These are phyloP conservation scores for Dorcus parallelipipedus DNA, from an alignment of 2,888 invertebrate genomes.

Conservation along the genomic window DNA sequence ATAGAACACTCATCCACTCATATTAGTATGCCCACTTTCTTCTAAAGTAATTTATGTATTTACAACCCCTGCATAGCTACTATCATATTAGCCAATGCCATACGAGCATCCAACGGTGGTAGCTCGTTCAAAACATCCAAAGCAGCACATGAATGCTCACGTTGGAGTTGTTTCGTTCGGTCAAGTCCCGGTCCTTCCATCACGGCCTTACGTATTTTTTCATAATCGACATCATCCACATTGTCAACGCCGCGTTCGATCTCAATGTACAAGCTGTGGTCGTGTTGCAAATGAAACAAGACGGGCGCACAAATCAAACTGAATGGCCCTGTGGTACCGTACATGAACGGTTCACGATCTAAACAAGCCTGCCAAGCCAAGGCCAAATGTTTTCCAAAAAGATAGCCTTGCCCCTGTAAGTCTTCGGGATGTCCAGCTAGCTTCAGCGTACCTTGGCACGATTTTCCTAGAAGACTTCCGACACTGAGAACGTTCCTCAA, in stretches of 20 bases:
- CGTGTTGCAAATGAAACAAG: slow-evolving; percentile 74
- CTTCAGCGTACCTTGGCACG: slow-evolving; percentile 82
- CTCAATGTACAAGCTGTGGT: slow-evolving; percentile 64
- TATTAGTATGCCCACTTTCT: too few species aligned
- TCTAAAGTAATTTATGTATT: not conserved
- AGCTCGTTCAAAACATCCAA: slow-evolving; percentile 72
- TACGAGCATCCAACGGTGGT: slow-evolving; percentile 77
- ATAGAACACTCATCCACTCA: too few species aligned
- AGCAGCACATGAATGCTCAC: slow-evolving; percentile 72
- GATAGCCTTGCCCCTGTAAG: slow-evolving; percentile 76
- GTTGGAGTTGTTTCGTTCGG: slow-evolving; percentile 69
- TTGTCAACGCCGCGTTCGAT: slow-evolving; percentile 66
- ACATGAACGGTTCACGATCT: slow-evolving; percentile 69
- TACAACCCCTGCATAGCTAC: slow-evolving; percentile 74
- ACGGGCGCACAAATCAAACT: slow-evolving; percentile 80
- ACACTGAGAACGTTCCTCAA: slow-evolving; percentile 75
- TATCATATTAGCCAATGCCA: slow-evolving; percentile 82
- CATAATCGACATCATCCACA: slow-evolving; percentile 65
- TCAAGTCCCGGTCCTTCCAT: slow-evolving; percentile 66
- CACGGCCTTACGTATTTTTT: slow-evolving; percentile 47
- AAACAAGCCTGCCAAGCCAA: slow-evolving; percentile 64
- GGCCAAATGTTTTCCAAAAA: slow-evolving; percentile 72
- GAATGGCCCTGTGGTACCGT: slow-evolving; percentile 52
- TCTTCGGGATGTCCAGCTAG: slow-evolving; percentile 77
- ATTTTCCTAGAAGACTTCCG: slow-evolving; percentile 71